These are phyloP conservation scores for Mus spretus DNA, from an alignment of 2,797 vertebrate species.

Conservation along the genomic window DNA sequence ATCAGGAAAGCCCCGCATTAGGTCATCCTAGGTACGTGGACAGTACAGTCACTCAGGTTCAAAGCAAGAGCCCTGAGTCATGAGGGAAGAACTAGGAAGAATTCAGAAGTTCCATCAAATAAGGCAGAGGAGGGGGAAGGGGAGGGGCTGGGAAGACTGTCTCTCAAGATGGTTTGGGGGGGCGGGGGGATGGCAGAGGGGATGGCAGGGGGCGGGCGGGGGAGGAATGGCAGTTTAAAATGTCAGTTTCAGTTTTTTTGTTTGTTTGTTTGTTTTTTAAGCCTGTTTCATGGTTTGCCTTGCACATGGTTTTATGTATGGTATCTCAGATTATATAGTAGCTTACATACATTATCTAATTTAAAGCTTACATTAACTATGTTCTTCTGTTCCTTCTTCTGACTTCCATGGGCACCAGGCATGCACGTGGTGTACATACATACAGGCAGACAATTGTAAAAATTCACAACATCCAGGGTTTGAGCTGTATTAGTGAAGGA, in stretches of 20 bases:
- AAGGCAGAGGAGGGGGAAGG: background rate
- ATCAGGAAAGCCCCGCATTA: constrained; percentile 59
- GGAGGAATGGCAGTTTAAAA: background rate
- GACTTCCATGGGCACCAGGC: background rate
- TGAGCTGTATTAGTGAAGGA: background rate
- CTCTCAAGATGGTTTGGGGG: constrained; percentile 9
- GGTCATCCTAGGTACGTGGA: constrained; percentile 42
- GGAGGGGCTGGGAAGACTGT: background rate
- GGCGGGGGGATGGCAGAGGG: no score
- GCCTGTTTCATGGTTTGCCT: background rate
- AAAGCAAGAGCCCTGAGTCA: constrained; percentile 69
- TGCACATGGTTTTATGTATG: background rate
- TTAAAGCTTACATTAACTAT: constrained; percentile 19
- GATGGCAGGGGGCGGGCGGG: no score
- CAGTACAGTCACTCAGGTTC: constrained; percentile 9
- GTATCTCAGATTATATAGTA: background rate
- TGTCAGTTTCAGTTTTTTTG: constrained; percentile 32
- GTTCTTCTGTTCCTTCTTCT: background rate
- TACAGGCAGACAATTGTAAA: background rate
- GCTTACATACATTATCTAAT: background rate
- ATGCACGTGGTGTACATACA: background rate
- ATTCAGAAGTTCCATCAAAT: background rate
- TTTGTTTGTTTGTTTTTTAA: background rate
- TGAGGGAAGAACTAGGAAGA: background rate
- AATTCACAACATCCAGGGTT: background rate